These are phyloP conservation scores for Rhinogobius similis DNA, from an alignment of 2,113 vertebrate genomes.

Conservation along the genomic window DNA sequence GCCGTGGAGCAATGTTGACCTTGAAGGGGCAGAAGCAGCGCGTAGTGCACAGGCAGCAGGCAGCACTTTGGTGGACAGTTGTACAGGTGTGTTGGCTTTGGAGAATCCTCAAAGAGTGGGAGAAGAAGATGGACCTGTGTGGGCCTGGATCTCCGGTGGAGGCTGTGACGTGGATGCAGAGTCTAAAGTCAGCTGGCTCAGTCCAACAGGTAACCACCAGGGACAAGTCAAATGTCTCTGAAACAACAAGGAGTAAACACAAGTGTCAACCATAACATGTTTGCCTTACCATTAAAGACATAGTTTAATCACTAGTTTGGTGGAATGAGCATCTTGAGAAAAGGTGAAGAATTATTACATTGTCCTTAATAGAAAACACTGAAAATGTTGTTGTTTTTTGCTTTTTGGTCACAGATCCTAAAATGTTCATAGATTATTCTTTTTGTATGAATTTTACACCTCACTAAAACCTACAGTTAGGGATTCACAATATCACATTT, in stretches of 20 bases:
- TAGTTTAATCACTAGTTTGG: neutral
- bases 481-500: too few relatives aligned
- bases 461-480: too few relatives aligned
- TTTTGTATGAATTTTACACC: too few relatives aligned
- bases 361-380: too few relatives aligned
- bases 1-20: constrained; percentile 92
- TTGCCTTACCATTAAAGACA: neutral
- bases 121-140: constrained; percentile 81
- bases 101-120: constrained; percentile 76
- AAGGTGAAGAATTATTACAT: too few relatives aligned
- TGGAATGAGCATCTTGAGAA: too few relatives aligned
- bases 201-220: constrained; percentile 60
- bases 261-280: neutral
- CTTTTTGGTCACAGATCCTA: too few relatives aligned
- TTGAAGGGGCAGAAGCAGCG: constrained; percentile 81
- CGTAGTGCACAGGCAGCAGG: constrained; percentile 17
- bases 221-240: neutral
- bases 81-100: constrained; percentile 75
- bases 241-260: neutral
- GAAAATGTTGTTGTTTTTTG: too few relatives aligned
- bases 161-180: constrained; percentile 84
- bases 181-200: constrained; percentile 86
- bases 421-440: too few relatives aligned
- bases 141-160: constrained; percentile 92
- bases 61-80: constrained; percentile 11